Base-by-base conservation (phyloP, 2,888 invertebrate species). In the Anodontia alba region DNA sequence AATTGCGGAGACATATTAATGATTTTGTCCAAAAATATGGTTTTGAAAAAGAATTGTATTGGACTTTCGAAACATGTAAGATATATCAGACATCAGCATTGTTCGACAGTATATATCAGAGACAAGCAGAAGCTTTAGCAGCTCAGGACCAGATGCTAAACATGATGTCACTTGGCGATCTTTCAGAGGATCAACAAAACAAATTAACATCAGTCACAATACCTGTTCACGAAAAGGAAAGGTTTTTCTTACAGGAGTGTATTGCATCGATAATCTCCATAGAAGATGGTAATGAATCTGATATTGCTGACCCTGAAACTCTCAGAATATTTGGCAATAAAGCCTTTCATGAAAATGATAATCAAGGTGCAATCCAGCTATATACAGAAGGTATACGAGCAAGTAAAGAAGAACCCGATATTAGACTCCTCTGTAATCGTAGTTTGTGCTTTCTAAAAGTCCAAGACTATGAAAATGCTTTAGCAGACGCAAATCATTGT, bases 121-220 rank as follows among this genome's bases (percentile, higher is more conserved):
- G 78, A 20, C 83, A 83, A 67, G 78, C 78, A 20, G 73, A 80
- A 36, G 83, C 83, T 7, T 57, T 80, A 20, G 62, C 70, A 0
- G 70, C 57, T 17, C 83, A 83, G 70, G 72, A 69, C 2, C 73
- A 80, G 43, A 67, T 83, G 72, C 70, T 83, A 2, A n/a, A 31
- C 29, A 70, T 83, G 0, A 43, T 83, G n/a, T 8, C 75, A 26
- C 33, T 70, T 12, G 51, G 74, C 12, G 62, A 78, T 8, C 12
- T 83, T n/a, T 29, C 80, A 31, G 43, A 49, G 29, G 43, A 49
- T 26, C 66, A 74, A 54, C 54, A 36, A 36, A 33, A 33, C 20
- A 46, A 62, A 23, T 36, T 76, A 17, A 79, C 74, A 15, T 31
- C 62, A 7, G 46, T 83, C 0, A 83, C 77, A 36, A 76, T 83